Percentiles rank a stretch among this genome's conserved stretches.
Evolutionary conservation across 30 jellyfish, hydroid and myxozoan species (phyloP).

Genomic region (Nemopilema nomurai): DNA sequence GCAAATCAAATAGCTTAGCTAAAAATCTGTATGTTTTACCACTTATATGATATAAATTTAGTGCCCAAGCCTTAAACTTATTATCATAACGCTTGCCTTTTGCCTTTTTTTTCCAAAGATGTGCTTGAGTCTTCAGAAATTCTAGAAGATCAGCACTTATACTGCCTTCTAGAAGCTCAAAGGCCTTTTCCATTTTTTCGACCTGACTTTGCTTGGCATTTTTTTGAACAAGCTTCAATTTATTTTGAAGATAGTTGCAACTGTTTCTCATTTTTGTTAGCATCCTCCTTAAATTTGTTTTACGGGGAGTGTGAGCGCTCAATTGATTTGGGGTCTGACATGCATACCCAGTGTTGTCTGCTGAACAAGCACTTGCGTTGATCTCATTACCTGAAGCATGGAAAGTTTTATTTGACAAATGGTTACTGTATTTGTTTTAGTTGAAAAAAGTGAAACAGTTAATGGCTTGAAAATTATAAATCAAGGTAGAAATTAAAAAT

Average conservation of each 20-base stretch:
- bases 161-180: not conserved
- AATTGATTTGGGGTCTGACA: not conserved
- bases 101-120: no score
- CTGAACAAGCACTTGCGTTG: not conserved
- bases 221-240: not conserved
- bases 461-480: not conserved
- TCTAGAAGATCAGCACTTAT: not conserved
- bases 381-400: not conserved
- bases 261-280: not conserved
- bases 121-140: not conserved
- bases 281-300: not conserved
- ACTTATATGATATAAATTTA: no score
- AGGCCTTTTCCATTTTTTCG: not conserved
- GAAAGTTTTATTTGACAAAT: not conserved
- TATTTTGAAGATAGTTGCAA: not conserved
- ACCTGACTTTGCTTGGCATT: not conserved
- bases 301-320: not conserved
- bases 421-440: not conserved
- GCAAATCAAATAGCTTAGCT: not conserved
- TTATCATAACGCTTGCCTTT: not conserved
- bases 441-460: not conserved
- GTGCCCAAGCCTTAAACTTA: not conserved
- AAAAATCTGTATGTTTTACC: not conserved
- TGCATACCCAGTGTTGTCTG: not conserved
- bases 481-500: not conserved